Evolutionary conservation across 2,797 vertebrate species (phyloP), one percentile per base, ranked within the genome.

Genomic region (Yasuhikotakia modesta): DNA sequence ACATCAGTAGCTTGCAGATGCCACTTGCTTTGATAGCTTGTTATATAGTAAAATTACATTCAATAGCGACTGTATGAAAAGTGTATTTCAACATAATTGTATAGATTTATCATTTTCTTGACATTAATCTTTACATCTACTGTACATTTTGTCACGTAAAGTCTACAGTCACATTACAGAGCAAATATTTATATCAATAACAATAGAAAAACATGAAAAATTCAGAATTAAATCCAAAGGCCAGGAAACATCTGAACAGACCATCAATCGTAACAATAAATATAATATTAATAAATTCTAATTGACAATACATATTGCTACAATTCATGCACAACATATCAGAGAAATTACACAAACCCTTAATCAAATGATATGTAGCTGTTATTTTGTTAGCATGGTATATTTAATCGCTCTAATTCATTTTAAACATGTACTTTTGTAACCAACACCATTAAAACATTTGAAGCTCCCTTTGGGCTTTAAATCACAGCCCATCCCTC

Each of bases 321-420:
- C 89, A 94, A 94, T 90, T 93, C 94, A 95, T 94, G 93, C 93
- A 95, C 74, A 94, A 90, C 91, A 65, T 63, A 80, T 79, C 50
- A 73, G 64, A 64, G 21, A 22, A 46, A 76, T 80, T 67, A 79
- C 76, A 76, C 70, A 50, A 52, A 50, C 32, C 65, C 55, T 6
- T 78, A 67, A 27, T 55, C 52, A 61, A 12, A 66, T 64, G n/a
- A 60, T 30, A 61, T 17, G 60, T 35, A 48, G 48, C 68, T 27
- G 65, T 68, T 64, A 72, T 21, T 17, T 79, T 67, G 22, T 71
- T 65, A 81, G 53, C 69, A 80, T 17, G 58, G 21, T 81, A 67
- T 16, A 73, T 45, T 61, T 17, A 68, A 79, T 72, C 50, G 70
- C 61, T 63, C 24, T n/a, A 71, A 58, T 27, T 74, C 70, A 70